These are phyloP conservation scores for Caenorhabditis becei DNA, from an alignment of 2,888 invertebrate genomes.

Conservation along the genomic window DNA sequence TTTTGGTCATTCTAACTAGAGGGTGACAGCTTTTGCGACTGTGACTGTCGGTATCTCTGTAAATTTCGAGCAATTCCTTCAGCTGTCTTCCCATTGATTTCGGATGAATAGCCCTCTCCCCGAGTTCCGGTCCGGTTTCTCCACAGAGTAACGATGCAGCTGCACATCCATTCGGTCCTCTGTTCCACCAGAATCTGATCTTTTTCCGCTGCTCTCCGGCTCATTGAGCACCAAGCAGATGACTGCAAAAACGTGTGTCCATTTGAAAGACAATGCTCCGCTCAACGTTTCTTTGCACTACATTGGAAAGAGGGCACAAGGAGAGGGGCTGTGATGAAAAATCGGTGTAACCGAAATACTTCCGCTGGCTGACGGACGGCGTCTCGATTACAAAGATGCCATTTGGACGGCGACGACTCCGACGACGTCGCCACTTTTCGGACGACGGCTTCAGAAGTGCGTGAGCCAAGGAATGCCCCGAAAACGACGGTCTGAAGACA, in stretches of 20 bases:
- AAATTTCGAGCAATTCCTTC: no score
- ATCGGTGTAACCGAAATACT: conserved; percentile 61
- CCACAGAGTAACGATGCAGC: background rate
- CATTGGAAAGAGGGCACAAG: conserved; percentile 36
- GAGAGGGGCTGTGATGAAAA: conserved; percentile 55
- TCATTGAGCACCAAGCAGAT: conserved; percentile 19
- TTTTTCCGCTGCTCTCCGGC: no score
- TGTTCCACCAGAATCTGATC: conserved; percentile 13
- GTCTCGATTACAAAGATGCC: conserved; percentile 60
- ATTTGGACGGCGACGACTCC: conserved; percentile 41
- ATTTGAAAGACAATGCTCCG: conserved; percentile 46
- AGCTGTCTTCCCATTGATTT: no score
- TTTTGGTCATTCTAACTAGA: no score
- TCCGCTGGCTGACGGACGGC: conserved; percentile 29
- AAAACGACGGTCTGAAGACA: conserved; percentile 62
- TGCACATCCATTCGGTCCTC: conserved; percentile 9
- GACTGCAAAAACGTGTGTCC: conserved; percentile 32
- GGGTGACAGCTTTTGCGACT: no score
- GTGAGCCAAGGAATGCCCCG: conserved; percentile 54
- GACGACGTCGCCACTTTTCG: conserved; percentile 44
- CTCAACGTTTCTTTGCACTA: conserved; percentile 21
- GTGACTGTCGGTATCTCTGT: no score
- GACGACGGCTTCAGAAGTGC: conserved; percentile 14
- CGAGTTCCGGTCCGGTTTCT: no score
- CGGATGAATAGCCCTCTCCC: no score